phyloP scores from a whole-genome alignment of 1,140 invertebrate species.

The Pseudomyrmex gracilis region DNA sequence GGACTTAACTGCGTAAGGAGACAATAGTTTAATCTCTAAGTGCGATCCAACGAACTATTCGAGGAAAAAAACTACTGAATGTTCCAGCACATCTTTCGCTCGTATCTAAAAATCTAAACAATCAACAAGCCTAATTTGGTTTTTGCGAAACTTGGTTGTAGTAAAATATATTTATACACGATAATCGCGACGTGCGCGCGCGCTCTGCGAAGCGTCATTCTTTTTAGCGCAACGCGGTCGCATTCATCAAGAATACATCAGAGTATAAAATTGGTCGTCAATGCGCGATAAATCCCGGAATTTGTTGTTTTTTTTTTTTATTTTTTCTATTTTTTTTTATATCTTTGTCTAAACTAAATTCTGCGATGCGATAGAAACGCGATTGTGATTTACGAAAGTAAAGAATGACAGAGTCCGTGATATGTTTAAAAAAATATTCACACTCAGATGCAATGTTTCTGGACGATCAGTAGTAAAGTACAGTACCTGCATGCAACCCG shows the following conservation, averaged over 20 bases:
- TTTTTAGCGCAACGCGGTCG: slow-evolving; percentile 47
- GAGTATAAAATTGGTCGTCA: slow-evolving; percentile 74
- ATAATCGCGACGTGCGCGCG: slow-evolving; percentile 76
- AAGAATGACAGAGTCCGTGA: slow-evolving; percentile 73
- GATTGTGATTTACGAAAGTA: slow-evolving; percentile 52
- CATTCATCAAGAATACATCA: slow-evolving; percentile 56
- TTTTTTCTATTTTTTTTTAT: too few species aligned
- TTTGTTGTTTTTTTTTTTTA: not conserved
- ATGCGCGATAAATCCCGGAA: slow-evolving; percentile 46
- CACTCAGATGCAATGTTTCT: slow-evolving; percentile 44
- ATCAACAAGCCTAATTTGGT: slow-evolving; percentile 77
- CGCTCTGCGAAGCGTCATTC: slow-evolving; percentile 37
- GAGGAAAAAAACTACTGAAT: slow-evolving; percentile 56
- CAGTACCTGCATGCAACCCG: slow-evolving; percentile 25
- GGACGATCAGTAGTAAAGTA: slow-evolving; percentile 42
- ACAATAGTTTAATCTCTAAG: slow-evolving; percentile 73
- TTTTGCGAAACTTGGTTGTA: slow-evolving; percentile 76
- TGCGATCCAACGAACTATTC: slow-evolving; percentile 67
- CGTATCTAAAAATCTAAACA: slow-evolving; percentile 70
- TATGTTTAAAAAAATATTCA: slow-evolving; percentile 69
- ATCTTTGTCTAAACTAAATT: slow-evolving; percentile 52
- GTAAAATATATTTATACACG: slow-evolving; percentile 83
- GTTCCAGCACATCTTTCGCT: slow-evolving; percentile 49
- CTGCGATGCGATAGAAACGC: slow-evolving; percentile 46
- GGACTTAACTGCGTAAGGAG: slow-evolving; percentile 70